phyloP scores from a whole-genome alignment of 2,888 invertebrate species.

The Thymelicus sylvestris region DNA sequence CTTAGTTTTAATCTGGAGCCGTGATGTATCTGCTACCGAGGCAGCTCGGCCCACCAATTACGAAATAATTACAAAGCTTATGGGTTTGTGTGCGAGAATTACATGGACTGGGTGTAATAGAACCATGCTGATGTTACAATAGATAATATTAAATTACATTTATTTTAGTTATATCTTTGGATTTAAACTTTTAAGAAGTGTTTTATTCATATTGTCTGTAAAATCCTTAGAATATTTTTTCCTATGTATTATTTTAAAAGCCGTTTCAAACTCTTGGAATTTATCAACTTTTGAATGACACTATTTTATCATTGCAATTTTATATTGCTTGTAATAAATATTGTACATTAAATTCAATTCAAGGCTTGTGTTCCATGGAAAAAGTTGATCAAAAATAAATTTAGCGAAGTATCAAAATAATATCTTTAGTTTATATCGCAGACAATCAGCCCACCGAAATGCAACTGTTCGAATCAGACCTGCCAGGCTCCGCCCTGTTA shows the following conservation, averaged over 20 bases:
- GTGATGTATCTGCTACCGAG: slow-evolving; percentile 78
- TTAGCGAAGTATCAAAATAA: background rate
- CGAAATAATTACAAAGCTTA: slow-evolving; percentile 75
- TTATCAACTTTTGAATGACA: too few relatives aligned
- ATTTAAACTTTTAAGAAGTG: background rate
- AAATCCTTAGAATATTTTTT: too few relatives aligned
- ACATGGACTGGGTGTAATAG: slow-evolving; percentile 38
- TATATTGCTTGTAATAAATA: background rate
- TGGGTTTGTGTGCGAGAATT: slow-evolving; percentile 45
- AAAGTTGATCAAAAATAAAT: background rate
- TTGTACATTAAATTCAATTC: background rate
- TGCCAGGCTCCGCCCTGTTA: slow-evolving; percentile 63
- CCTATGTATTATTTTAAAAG: too few relatives aligned
- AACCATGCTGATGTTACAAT: slow-evolving; percentile 26
- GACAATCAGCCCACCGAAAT: slow-evolving; percentile 51
- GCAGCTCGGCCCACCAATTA: slow-evolving; percentile 73
- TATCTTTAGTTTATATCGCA: slow-evolving; percentile 22
- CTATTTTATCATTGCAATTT: background rate
- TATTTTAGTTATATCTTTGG: background rate
- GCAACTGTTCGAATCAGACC: slow-evolving; percentile 53
- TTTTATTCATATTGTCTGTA: too few relatives aligned
- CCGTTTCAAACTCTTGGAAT: too few relatives aligned
- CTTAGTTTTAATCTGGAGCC: slow-evolving; percentile 54
- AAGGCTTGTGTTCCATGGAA: background rate
- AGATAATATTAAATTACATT: slow-evolving; percentile 21